Evolutionary conservation across 2,797 vertebrate genomes (phyloP).

Genomic region (Adrianichthys oophorus): DNA sequence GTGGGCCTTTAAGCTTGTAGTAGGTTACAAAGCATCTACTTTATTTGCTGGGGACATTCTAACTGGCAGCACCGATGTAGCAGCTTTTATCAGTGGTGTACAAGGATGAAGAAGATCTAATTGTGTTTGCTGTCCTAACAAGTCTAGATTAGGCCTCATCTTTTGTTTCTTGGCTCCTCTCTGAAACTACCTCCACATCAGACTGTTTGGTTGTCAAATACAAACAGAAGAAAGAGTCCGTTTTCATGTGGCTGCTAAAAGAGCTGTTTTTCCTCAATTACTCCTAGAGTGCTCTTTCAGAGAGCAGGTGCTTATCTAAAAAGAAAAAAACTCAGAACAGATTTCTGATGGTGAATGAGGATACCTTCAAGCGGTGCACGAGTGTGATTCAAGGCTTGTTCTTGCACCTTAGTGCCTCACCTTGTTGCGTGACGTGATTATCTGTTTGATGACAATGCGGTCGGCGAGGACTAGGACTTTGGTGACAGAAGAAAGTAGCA

Average conservation of each 20-base stretch:
- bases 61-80: conserved; percentile 26
- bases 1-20: no score
- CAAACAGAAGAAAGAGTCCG: conserved; percentile 19
- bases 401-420: conserved; percentile 66
- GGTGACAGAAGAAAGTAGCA: conserved; percentile 96
- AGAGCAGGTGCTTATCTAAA: conserved; percentile 45
- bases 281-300: conserved; percentile 48
- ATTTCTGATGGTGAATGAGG: conserved; percentile 8
- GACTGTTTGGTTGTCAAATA: conserved; percentile 48
- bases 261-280: conserved; percentile 65
- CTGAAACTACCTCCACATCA: conserved; percentile 37
- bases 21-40: conserved; percentile 30
- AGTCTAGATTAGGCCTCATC: conserved; percentile 63
- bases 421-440: conserved; percentile 96
- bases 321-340: conserved; percentile 33
- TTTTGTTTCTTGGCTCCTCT: conserved; percentile 61
- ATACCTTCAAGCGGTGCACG: neutral
- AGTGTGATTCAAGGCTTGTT: neutral
- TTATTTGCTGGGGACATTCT: conserved; percentile 37
- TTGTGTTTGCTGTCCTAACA: conserved; percentile 74
- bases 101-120: conserved; percentile 69
- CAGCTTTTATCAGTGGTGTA: conserved; percentile 47
- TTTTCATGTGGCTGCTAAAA: conserved; percentile 55
- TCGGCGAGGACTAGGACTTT: conserved; percentile 96
- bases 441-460: conserved; percentile 97